Evolutionary conservation across 2,113 vertebrate species (phyloP).

Genomic region (Emydocephalus ijimae): DNA sequence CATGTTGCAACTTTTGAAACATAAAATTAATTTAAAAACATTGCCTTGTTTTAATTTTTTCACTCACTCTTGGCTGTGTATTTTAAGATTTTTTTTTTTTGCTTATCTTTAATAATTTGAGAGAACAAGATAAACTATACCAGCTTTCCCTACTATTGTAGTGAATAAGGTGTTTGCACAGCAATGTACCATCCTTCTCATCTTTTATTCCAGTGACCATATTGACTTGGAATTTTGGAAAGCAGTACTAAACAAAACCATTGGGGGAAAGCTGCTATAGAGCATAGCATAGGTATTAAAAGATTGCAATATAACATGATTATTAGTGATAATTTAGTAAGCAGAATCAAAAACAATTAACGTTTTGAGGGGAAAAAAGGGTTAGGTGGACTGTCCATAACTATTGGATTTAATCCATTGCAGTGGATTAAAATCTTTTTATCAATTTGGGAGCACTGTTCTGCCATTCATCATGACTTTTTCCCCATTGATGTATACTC

Average conservation of each 20-base stretch:
- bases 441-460: background rate
- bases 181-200: background rate
- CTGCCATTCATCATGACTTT: background rate
- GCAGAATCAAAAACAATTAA: background rate
- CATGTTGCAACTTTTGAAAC: background rate
- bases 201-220: background rate
- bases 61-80: background rate
- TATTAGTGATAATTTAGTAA: background rate
- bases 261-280: background rate
- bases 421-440: background rate
- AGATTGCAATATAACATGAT: background rate
- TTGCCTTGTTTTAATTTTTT: background rate
- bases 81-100: background rate
- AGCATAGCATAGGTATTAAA: background rate
- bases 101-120: background rate
- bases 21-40: background rate
- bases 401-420: background rate
- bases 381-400: background rate
- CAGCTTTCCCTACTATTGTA: background rate
- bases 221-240: background rate
- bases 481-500: background rate
- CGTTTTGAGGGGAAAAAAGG: background rate
- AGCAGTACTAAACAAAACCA: background rate
- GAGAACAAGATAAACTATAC: background rate
- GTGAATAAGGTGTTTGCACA: background rate